Base-by-base conservation (phyloP, 2,888 invertebrate species). In the Cremastinae sp. region DNA sequence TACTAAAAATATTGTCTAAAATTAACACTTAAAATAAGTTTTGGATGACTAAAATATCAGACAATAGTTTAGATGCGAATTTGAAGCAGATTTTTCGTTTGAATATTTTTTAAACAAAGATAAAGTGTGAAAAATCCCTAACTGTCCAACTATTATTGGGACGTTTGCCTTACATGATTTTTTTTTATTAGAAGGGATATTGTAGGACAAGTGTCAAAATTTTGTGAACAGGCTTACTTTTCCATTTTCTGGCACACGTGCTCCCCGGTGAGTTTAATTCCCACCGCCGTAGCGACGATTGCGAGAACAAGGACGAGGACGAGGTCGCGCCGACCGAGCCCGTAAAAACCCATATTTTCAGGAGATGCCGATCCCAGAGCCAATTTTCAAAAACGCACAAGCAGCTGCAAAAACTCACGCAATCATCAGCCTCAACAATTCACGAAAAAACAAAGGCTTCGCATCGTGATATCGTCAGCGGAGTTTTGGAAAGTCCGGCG, bases 161-260 rank as follows among this genome's bases (percentile, higher is more conserved):
- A n/a, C n/a, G n/a, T n/a, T n/a, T n/a, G n/a, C n/a, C n/a, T n/a
- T n/a, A n/a, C n/a, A n/a, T n/a, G n/a, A n/a, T n/a, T n/a, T n/a
- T n/a, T n/a, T n/a, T n/a, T n/a, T n/a, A n/a, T n/a, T n/a, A n/a
- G n/a, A n/a, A n/a, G n/a, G n/a, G n/a, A n/a, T n/a, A n/a, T n/a
- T n/a, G n/a, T n/a, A n/a, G n/a, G n/a, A 8, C 5, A 54, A 41
- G 28, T 54, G 28, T 49, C 38, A 51, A 61, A 54, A 47, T 69
- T 54, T 43, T 53, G 49, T 43, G 66, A 66, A 56, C 59, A 72
- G 72, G 84, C 88, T 88, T 82, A 91, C 91, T 89, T 90, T 81
- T 90, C 87, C 79, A 87, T 79, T 71, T 84, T 84, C 22, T 86
- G 81, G 81, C 91, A 91, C 12, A 90, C 83, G 83, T 89, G 84